Evolutionary conservation across 2,113 vertebrate genomes (phyloP).

Genomic region (Microtus montanus): DNA sequence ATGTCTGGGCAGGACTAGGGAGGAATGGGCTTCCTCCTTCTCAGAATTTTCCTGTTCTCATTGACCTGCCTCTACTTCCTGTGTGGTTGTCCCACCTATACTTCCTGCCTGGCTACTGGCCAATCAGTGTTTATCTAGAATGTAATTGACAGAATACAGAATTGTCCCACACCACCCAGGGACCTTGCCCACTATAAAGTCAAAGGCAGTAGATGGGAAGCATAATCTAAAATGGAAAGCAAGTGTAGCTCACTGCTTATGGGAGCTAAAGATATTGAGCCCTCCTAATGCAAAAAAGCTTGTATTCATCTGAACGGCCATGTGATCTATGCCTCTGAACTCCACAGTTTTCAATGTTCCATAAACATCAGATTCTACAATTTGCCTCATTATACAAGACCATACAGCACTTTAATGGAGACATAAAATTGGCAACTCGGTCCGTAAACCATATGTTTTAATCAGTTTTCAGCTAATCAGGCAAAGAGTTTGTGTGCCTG

Average conservation of each 20-base stretch:
- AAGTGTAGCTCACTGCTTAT: not conserved
- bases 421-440: conserved; percentile 28
- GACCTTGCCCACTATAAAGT: not conserved
- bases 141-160: too few relatives aligned
- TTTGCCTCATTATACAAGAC: conserved; percentile 33
- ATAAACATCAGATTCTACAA: conserved; percentile 55
- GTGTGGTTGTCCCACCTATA: too few relatives aligned
- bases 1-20: too few relatives aligned
- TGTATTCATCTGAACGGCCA: conserved; percentile 27
- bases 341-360: not conserved
- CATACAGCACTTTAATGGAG: conserved; percentile 44
- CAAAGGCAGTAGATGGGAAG: not conserved
- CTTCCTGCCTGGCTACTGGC: too few relatives aligned
- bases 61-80: too few relatives aligned
- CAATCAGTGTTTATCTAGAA: too few relatives aligned
- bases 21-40: too few relatives aligned
- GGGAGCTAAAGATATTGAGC: conserved; percentile 58
- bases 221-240: not conserved
- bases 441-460: conserved; percentile 62
- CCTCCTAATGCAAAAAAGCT: conserved; percentile 32
- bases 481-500: conserved; percentile 19
- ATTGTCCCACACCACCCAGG: too few relatives aligned
- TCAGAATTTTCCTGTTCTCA: too few relatives aligned
- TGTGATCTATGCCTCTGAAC: conserved; percentile 33
- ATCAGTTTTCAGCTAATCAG: conserved; percentile 69